Percentiles rank a stretch among this genome's conserved stretches.
phyloP scores from a whole-genome alignment of 2,797 vertebrate genomes.

The Melanotaenia nigrans region DNA sequence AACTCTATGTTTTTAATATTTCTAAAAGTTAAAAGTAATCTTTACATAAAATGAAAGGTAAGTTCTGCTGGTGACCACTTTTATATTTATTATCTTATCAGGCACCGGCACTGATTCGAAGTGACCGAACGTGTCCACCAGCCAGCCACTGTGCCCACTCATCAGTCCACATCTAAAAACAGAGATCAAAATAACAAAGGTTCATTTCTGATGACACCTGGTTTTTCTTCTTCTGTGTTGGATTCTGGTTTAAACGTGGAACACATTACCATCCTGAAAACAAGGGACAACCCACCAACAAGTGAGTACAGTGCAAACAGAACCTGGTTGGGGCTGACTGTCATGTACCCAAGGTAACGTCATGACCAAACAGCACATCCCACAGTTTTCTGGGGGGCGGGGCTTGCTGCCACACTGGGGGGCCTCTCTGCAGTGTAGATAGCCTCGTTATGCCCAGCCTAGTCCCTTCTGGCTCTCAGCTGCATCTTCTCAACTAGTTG shows the following conservation, averaged over 20 bases:
- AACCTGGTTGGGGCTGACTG: conserved; percentile 98
- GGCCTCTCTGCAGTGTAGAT: conserved; percentile 93
- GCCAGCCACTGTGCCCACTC: conserved; percentile 72
- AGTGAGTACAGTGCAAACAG: conserved; percentile 75
- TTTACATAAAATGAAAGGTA: no score
- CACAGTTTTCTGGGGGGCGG: conserved; percentile 96
- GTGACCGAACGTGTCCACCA: conserved; percentile 69
- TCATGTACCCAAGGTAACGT: conserved; percentile 99
- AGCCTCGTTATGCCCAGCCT: conserved; percentile 64
- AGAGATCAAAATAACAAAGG: conserved; percentile 62
- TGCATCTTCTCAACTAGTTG: conserved; percentile 78
- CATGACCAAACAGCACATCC: conserved; percentile 95
- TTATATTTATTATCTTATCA: no score
- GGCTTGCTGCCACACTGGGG: conserved; percentile 85
- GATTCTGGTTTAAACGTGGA: conserved; percentile 21
- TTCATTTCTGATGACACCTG: conserved; percentile 50
- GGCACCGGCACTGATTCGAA: conserved; percentile 19
- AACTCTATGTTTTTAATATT: no score
- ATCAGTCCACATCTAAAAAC: conserved; percentile 66
- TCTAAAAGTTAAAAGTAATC: no score
- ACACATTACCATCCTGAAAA: conserved; percentile 79
- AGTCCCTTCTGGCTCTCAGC: conserved; percentile 51
- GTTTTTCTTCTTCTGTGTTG: conserved; percentile 56
- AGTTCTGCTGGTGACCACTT: no score
- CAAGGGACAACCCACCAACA: conserved; percentile 45